Percentiles rank a stretch among this genome's conserved stretches.
Evolutionary conservation across 64 coral and sea anemone species (phyloP).

Genomic region (Anthopleura sola): DNA sequence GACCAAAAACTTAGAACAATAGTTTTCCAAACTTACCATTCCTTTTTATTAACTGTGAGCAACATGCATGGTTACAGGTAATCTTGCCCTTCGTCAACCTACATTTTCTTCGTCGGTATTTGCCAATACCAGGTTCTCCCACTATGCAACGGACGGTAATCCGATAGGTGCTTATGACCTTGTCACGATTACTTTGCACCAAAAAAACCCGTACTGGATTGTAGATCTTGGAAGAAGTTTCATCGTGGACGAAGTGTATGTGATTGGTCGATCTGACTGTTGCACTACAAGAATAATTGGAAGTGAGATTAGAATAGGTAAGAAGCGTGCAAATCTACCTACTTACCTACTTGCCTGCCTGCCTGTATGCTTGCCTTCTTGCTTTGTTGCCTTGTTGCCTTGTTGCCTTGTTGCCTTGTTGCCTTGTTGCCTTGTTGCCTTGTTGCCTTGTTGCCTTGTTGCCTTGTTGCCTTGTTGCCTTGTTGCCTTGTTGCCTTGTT

Average conservation of each 20-base stretch:
- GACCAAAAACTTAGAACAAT: too few species aligned
- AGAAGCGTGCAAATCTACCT: neutral
- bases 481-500: too few species aligned
- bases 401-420: too few species aligned
- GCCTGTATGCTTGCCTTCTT: too few species aligned
- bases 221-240: neutral
- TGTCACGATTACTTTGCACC: neutral
- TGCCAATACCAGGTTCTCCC: neutral
- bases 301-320: neutral
- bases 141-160: neutral
- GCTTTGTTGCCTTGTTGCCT: too few species aligned
- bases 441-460: too few species aligned
- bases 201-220: neutral
- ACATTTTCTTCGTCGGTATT: neutral
- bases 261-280: neutral
- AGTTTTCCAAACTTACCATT: too few species aligned
- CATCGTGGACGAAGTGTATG: constrained; percentile 9
- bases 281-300: neutral
- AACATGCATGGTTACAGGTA: too few species aligned
- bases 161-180: neutral
- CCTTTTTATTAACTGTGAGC: too few species aligned
- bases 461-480: too few species aligned
- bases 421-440: too few species aligned
- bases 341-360: too few species aligned
- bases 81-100: constrained; percentile 10